Evolutionary conservation across 2,888 invertebrate species (phyloP).

Genomic region (Sipha maydis): DNA sequence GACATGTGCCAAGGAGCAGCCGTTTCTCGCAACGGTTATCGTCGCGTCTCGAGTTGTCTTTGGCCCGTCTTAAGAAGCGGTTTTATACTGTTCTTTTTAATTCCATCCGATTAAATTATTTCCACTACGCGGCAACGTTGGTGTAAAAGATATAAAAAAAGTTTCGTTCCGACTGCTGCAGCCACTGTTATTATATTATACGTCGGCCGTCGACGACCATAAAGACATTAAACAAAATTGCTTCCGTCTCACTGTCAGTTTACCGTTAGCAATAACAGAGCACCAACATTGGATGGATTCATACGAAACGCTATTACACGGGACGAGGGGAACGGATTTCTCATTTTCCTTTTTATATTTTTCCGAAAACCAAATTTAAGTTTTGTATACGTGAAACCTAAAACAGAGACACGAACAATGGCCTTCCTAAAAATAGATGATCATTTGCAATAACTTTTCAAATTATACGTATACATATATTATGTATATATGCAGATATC

Average conservation of each 20-base stretch:
- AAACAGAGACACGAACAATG: neutral
- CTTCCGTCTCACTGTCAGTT: constrained; percentile 36
- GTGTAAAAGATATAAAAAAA: neutral
- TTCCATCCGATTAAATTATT: neutral
- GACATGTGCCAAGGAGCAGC: too few species aligned
- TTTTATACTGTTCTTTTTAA: neutral
- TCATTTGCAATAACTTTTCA: constrained; percentile 55
- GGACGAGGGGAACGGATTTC: constrained; percentile 29
- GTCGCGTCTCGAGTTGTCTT: neutral
- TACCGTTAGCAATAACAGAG: constrained; percentile 25
- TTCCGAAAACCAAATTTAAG: constrained; percentile 54
- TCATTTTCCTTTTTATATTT: constrained; percentile 18
- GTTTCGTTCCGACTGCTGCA: neutral
- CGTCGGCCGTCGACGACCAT: neutral
- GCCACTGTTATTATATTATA: neutral
- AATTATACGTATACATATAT: constrained; percentile 37
- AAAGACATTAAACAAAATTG: constrained; percentile 57
- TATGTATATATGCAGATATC: neutral
- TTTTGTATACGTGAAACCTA: constrained; percentile 41
- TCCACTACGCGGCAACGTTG: neutral
- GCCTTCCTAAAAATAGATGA: constrained; percentile 44
- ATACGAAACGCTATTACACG: constrained; percentile 24
- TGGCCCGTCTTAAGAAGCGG: neutral
- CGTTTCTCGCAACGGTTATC: neutral
- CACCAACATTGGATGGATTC: constrained; percentile 7